These are phyloP conservation scores for Choristoneura rosaceana DNA, from an alignment of 2,888 invertebrate genomes.

Conservation along the genomic window DNA sequence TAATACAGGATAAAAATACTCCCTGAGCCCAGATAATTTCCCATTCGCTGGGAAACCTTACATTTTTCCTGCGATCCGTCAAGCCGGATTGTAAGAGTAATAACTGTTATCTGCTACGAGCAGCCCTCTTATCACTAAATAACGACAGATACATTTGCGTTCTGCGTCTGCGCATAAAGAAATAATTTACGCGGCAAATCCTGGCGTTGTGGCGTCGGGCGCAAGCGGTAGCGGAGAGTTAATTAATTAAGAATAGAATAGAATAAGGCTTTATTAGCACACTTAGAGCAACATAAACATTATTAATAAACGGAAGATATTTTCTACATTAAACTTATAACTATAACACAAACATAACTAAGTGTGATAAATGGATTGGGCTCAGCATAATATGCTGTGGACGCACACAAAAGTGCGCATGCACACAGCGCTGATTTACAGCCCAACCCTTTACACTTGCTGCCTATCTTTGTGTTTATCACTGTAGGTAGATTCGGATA, in stretches of 20 bases:
- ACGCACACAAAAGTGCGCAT: too few relatives aligned
- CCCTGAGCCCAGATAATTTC: slow-evolving; percentile 26
- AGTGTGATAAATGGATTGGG: too few relatives aligned
- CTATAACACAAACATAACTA: too few relatives aligned
- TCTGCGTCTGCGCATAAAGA: slow-evolving; percentile 69
- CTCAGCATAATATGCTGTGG: too few relatives aligned
- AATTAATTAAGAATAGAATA: neutral
- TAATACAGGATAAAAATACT: slow-evolving; percentile 20
- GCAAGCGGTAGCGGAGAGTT: slow-evolving; percentile 39
- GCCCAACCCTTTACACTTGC: too few relatives aligned
- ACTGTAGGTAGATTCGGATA: too few relatives aligned
- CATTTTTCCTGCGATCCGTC: slow-evolving; percentile 37
- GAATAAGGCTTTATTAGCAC: too few relatives aligned
- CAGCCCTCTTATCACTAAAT: slow-evolving; percentile 71
- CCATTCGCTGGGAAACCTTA: slow-evolving; percentile 25
- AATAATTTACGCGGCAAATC: slow-evolving; percentile 78
- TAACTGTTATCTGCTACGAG: slow-evolving; percentile 59
- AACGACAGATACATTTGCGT: slow-evolving; percentile 73
- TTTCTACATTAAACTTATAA: too few relatives aligned
- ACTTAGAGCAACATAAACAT: too few relatives aligned
- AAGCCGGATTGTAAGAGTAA: slow-evolving; percentile 46
- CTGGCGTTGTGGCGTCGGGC: slow-evolving; percentile 48
- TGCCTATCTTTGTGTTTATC: too few relatives aligned
- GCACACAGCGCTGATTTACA: too few relatives aligned
- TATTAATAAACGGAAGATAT: too few relatives aligned